Conservation (phyloP, 2,113 vertebrate genomes). For the Megalops atlanticus region DNA sequence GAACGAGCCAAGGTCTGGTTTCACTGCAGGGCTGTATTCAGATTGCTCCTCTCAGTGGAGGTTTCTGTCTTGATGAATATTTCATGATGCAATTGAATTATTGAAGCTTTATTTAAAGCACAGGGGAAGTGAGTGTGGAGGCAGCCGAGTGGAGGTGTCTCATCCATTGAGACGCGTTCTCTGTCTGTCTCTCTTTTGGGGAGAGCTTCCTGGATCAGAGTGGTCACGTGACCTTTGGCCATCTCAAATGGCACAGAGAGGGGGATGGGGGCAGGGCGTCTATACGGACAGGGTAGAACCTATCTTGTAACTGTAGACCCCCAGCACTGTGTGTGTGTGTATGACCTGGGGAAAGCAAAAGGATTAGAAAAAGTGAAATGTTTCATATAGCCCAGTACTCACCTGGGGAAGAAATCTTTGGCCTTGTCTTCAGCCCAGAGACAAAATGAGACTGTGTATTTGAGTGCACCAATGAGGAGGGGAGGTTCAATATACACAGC, state of each 20-base stretch:
- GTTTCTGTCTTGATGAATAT: conserved; percentile 46
- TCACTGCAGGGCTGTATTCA: background rate
- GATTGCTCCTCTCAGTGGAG: background rate
- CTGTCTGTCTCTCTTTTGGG: background rate
- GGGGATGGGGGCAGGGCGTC: conserved; percentile 3
- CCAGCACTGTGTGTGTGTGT: background rate
- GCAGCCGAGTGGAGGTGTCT: background rate
- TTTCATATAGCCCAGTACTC: background rate
- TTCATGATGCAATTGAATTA: conserved; percentile 44
- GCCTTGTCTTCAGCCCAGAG: background rate
- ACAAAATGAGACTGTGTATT: background rate
- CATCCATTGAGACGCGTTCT: background rate
- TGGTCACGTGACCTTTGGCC: conserved; percentile 39
- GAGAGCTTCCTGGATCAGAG: conserved; percentile 31
- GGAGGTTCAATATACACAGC: background rate
- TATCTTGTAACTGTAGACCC: background rate
- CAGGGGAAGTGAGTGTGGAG: background rate
- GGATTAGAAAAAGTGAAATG: background rate
- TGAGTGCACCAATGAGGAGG: background rate
- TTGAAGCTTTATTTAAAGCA: conserved; percentile 45
- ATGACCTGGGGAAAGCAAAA: background rate
- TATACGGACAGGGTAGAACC: conserved; percentile 26
- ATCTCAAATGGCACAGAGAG: conserved; percentile 39
- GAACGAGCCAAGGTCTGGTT: background rate
- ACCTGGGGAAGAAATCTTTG: background rate